Base-by-base conservation (phyloP, 2,113 vertebrate species). In the Castor canadensis region DNA sequence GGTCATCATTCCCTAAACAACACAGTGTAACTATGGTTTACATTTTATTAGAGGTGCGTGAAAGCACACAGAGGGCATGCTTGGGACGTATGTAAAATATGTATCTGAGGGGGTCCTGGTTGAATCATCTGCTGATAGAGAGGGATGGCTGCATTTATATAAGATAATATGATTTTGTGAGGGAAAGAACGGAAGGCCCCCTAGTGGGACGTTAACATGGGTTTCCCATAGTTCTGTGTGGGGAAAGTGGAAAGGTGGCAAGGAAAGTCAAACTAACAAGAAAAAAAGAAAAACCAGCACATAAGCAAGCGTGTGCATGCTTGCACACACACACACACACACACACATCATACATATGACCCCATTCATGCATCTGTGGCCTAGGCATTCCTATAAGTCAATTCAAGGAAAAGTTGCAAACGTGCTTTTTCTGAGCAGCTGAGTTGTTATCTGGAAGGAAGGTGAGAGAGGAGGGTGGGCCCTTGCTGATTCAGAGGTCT, bases 381-480 rank as follows among this genome's bases (percentile, higher is more conserved):
- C 43, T 24, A 58, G 6, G 20, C 30, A 76, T 69, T 76, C 24
- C 3, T 30, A 16, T 17, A 85, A 89, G 60, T 38, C 60, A 35
- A 24, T 17, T 43, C 5, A 5, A 71, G 20, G 47, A 32, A 86
- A 73, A 47, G 4, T 32, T 82, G 17, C 49, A 5, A 30, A 43
- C 19, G 6, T 38, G 16, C 9, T 80, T 80, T 95, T 9, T 24
- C 30, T 66, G 13, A 52, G 3, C 64, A 38, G 4, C 4, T 15
- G 54, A 38, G 73, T 12, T 32, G 60, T 52, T 52, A 54, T 28
- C 58, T 58, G 52, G 30, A n/a, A 52, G 2, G 40, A 93, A 85
- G 26, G 13, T 35, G 1, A 0, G 0, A 26, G 19, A n/a, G 69
- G 38, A 54, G 47, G 13, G 13, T 24, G 22, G 26, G 28, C 9